phyloP scores from a whole-genome alignment of 2,888 invertebrate genomes.

The Erebia epiphron region DNA sequence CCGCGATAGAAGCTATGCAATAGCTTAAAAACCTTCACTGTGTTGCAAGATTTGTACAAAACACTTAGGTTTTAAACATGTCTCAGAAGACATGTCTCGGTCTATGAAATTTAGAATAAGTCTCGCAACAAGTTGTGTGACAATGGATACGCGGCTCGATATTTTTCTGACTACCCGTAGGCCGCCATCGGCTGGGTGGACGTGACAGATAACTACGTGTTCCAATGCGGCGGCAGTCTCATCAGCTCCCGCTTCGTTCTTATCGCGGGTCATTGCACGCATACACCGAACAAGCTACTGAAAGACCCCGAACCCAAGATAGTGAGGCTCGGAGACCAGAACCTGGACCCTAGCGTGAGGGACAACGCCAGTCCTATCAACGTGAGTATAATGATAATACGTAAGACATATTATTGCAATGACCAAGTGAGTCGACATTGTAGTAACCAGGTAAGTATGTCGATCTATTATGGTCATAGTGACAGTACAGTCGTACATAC shows the following conservation, averaged over 20 bases:
- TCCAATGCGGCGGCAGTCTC: conserved; percentile 86
- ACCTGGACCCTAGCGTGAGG: conserved; percentile 66
- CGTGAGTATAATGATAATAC: conserved; percentile 41
- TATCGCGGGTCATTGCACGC: conserved; percentile 83
- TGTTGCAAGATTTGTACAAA: too few species aligned
- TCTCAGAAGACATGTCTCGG: too few species aligned
- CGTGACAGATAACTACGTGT: conserved; percentile 58
- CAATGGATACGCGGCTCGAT: too few species aligned
- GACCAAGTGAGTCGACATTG: neutral
- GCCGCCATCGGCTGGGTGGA: conserved; percentile 65
- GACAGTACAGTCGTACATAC: too few species aligned
- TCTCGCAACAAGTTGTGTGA: too few species aligned
- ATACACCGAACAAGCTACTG: conserved; percentile 43
- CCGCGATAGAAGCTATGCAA: too few species aligned
- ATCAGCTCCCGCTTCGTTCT: conserved; percentile 85
- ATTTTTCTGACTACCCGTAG: conserved; percentile 43
- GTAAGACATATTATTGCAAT: neutral
- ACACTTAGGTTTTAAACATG: too few species aligned
- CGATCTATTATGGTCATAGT: too few species aligned
- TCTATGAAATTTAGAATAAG: too few species aligned
- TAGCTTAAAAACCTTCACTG: too few species aligned
- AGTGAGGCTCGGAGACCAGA: conserved; percentile 83
- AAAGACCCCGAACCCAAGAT: conserved; percentile 66
- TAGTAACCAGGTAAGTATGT: too few species aligned
- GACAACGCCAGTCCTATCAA: conserved; percentile 78